These are phyloP conservation scores for Rhincodon typus DNA, from an alignment of 2,797 vertebrate species.

Conservation along the genomic window DNA sequence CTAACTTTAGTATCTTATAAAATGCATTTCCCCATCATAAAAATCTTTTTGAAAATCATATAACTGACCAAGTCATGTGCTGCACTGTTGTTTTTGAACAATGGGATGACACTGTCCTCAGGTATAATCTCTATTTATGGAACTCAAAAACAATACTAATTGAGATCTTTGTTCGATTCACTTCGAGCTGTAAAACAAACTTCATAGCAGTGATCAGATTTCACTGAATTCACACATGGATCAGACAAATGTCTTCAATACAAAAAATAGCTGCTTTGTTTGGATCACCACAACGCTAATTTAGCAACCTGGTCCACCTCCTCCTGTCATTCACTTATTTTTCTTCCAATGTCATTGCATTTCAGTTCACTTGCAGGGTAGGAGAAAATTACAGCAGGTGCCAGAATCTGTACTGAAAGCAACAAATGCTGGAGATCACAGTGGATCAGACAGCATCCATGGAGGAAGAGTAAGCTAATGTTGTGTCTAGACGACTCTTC, in stretches of 20 bases:
- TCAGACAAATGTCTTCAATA: not conserved
- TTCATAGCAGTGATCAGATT: not conserved
- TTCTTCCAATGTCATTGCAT: too few species aligned
- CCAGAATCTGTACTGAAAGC: too few species aligned
- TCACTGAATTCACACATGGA: not conserved
- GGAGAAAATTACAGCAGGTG: too few species aligned
- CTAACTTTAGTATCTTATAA: not conserved
- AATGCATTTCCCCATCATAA: not conserved
- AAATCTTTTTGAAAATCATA: not conserved
- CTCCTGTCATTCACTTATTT: too few species aligned
- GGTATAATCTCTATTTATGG: not conserved
- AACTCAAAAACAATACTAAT: not conserved
- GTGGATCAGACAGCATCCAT: too few species aligned
- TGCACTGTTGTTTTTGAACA: not conserved
- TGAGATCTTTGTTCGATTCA: not conserved
- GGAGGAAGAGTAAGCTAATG: too few species aligned
- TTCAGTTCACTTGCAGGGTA: too few species aligned
- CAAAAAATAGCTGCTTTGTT: not conserved
- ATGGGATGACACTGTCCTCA: not conserved
- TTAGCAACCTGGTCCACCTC: too few species aligned
- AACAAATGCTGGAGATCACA: too few species aligned
- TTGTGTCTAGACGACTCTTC: too few species aligned
- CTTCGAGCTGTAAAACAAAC: not conserved
- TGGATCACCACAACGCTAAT: too few species aligned
- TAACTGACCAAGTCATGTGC: not conserved